phyloP scores from a whole-genome alignment of 2,888 invertebrate genomes.

The Tipula helvola region DNA sequence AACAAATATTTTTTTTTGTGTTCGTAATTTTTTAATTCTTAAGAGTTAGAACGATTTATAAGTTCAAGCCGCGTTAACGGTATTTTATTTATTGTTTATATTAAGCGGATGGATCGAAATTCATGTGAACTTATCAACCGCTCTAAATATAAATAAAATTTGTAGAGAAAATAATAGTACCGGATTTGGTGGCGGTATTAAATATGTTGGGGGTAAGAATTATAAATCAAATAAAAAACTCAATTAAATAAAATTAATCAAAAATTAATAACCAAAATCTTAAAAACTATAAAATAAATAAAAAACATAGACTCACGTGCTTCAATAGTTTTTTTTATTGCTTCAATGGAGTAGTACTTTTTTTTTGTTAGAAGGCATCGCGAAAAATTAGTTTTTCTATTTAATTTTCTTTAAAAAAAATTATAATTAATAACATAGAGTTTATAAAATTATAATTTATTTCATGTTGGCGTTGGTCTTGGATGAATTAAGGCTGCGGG shows the following conservation, averaged over 20 bases:
- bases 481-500: conserved; percentile 35
- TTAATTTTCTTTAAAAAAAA: conserved; percentile 15
- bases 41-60: neutral
- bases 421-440: neutral
- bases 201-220: neutral
- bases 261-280: conserved; percentile 13
- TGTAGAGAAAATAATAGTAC: neutral
- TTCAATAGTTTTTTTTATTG: conserved; percentile 19
- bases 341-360: conserved; percentile 13
- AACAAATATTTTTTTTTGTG: conserved; percentile 6
- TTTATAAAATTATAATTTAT: conserved; percentile 11
- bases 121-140: neutral
- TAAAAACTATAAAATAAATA: conserved; percentile 19
- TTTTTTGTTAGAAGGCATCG: conserved; percentile 10
- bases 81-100: neutral
- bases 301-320: conserved; percentile 24
- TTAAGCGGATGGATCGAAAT: neutral
- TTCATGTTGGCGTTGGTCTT: conserved; percentile 40
- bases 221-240: neutral
- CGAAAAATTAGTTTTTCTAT: conserved; percentile 12
- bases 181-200: neutral
- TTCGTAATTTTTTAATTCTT: neutral
- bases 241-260: conserved; percentile 6
- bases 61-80: neutral
- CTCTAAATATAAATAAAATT: neutral